phyloP scores from a whole-genome alignment of 37 sponge, comb jelly and placozoan genomes.

The Spongia lamella region DNA sequence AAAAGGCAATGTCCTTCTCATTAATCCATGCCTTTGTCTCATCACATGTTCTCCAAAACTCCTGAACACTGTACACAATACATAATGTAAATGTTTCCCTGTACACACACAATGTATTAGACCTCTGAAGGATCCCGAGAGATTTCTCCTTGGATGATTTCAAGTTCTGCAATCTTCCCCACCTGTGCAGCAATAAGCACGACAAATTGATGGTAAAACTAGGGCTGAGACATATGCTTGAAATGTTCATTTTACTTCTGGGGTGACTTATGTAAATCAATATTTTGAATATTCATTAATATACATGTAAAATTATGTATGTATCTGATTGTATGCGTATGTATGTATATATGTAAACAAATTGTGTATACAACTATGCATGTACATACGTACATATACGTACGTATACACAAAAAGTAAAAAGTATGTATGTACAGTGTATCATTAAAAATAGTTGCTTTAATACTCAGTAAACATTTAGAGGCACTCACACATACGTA shows the following conservation, averaged over 20 bases:
- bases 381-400: neutral
- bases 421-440: too few relatives aligned
- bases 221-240: too few relatives aligned
- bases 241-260: too few relatives aligned
- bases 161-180: slow-evolving; percentile 69
- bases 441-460: neutral
- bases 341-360: too few relatives aligned
- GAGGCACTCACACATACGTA: neutral
- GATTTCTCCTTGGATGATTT: slow-evolving; percentile 50
- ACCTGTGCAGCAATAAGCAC: slow-evolving; percentile 49
- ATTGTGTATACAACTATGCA: neutral
- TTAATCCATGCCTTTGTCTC: slow-evolving; percentile 89
- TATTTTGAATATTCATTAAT: too few relatives aligned
- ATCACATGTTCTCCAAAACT: slow-evolving; percentile 86
- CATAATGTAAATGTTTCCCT: neutral
- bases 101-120: neutral
- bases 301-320: too few relatives aligned
- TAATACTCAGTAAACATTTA: neutral
- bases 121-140: slow-evolving; percentile 65
- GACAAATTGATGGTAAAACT: too few relatives aligned
- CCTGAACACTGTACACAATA: slow-evolving; percentile 40
- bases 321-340: too few relatives aligned
- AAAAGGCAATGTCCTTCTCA: slow-evolving; percentile 87
- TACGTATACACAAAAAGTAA: neutral
- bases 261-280: too few relatives aligned